phyloP scores from a whole-genome alignment of 1,140 invertebrate genomes.

The Pachyrhynchus sulphureomaculatus region DNA sequence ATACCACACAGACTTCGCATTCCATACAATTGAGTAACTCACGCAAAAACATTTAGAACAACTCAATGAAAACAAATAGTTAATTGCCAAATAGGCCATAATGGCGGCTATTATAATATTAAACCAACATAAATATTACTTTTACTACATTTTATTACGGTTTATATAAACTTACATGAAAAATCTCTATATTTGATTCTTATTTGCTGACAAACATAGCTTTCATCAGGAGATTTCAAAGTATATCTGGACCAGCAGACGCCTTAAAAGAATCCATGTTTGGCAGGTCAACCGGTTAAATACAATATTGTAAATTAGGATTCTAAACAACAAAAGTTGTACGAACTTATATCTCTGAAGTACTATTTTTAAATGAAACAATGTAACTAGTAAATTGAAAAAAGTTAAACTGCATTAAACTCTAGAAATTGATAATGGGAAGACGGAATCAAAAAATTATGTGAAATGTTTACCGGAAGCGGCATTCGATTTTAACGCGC shows the following conservation, averaged over 20 bases:
- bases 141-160: no score
- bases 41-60: no score
- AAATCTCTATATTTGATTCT: no score
- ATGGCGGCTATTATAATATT: no score
- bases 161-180: no score
- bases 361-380: neutral
- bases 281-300: conserved; percentile 7
- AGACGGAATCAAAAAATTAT: conserved; percentile 8
- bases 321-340: neutral
- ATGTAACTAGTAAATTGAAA: neutral
- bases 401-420: neutral
- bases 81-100: no score
- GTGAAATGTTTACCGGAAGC: conserved; percentile 44
- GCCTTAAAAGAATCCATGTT: conserved; percentile 25
- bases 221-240: neutral
- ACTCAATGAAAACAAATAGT: no score
- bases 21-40: no score
- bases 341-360: no score
- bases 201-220: no score
- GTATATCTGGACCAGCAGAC: neutral
- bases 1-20: no score
- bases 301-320: neutral
- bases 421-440: neutral
- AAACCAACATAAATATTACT: no score
- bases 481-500: conserved; percentile 30